Evolutionary conservation across 2,888 invertebrate species (phyloP).

Genomic region (Iphiclides podalirius): DNA sequence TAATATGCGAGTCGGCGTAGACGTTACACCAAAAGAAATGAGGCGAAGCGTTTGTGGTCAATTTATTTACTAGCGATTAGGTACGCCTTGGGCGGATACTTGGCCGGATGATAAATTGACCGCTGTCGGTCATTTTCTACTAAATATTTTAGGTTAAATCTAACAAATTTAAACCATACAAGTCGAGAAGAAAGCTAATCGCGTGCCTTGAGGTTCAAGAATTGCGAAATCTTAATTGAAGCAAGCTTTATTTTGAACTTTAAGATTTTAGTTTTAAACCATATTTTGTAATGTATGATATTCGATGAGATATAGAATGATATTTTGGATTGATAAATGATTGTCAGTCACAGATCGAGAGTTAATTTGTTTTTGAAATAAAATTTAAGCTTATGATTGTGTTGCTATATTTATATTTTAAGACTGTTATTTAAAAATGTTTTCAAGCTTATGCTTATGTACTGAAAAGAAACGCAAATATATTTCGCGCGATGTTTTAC

Average conservation of each 20-base stretch:
- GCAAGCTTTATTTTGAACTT: slow-evolving; percentile 35
- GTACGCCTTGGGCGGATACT: slow-evolving; percentile 76
- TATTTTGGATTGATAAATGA: slow-evolving; percentile 72
- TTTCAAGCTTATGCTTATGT: neutral
- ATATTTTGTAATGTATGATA: slow-evolving; percentile 39
- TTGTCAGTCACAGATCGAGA: slow-evolving; percentile 64
- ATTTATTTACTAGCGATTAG: slow-evolving; percentile 77
- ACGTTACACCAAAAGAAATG: slow-evolving; percentile 60
- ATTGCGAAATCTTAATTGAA: slow-evolving; percentile 18
- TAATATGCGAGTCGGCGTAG: slow-evolving; percentile 45
- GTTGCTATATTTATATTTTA: no score
- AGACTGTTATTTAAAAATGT: neutral
- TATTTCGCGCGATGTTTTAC: slow-evolving; percentile 11
- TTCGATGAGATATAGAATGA: slow-evolving; percentile 60
- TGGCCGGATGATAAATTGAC: slow-evolving; percentile 73
- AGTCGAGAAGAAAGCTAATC: slow-evolving; percentile 8
- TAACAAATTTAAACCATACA: slow-evolving; percentile 39
- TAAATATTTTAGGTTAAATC: slow-evolving; percentile 26
- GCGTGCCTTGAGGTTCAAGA: neutral
- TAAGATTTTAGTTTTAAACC: slow-evolving; percentile 36
- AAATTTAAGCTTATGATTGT: slow-evolving; percentile 13
- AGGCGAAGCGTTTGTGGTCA: slow-evolving; percentile 71
- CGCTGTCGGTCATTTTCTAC: slow-evolving; percentile 62
- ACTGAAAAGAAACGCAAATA: neutral
- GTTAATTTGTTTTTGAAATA: slow-evolving; percentile 68